Evolutionary conservation across 2,797 vertebrate genomes (phyloP), one percentile per base, ranked within the genome.

Genomic region (Pseudomugil tenellus): DNA sequence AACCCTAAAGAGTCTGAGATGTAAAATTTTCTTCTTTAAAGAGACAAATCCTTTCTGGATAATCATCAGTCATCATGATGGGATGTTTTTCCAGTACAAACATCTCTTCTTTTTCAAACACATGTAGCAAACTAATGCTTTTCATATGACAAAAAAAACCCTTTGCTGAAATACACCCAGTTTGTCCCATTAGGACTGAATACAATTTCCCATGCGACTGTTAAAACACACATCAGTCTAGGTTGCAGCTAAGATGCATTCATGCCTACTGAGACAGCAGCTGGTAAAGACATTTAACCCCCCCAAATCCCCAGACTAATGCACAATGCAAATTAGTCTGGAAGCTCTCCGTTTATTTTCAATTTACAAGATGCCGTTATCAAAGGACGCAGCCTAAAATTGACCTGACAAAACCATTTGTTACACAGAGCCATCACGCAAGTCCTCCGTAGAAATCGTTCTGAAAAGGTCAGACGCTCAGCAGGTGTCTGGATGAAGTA

Each of bases 151-250:
- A 52, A 16, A 52, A 26, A 28, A 26, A 25, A 52, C 14, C 1
- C 5, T 11, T 2, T 19, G 14, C 11, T 14, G 31, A 11, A 9
- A 3, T 23, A n/a, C 3, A 14, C 26, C 29, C 52, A 29, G 26
- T 72, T 51, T 21, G 14, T 7, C 57, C 55, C 29, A 12, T 61
- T 48, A 51, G 49, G 16, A 53, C 3, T 13, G 25, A 67, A 67
- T 19, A 14, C 74, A 26, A 81, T 85, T 81, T 85, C 73, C 78
- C 72, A 74, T n/a, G 43, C 6, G 56, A 19, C 41, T 74, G 72
- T 58, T 48, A 58, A 60, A 76, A 64, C 39, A 58, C 5, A 69
- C 19, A 62, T 16, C 35, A 58, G 39, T 13, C 17, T 1, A 21
- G 11, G 31, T 43, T 70, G 41, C 3, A 39, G 63, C 37, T 1